Conservation (phyloP, 2,888 invertebrate genomes). For the Erebia ligea region DNA sequence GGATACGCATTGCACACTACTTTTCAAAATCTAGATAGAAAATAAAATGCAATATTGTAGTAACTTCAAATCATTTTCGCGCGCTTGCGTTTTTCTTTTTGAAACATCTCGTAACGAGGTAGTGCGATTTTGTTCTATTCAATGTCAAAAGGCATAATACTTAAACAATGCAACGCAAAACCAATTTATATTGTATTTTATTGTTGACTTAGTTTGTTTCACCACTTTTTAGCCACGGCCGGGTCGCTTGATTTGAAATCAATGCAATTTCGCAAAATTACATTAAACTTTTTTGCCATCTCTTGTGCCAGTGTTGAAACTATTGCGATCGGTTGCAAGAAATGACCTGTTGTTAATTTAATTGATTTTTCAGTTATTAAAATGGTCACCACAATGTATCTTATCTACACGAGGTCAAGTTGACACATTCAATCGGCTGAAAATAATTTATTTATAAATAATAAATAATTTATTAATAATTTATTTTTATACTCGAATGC, state of each 20-base stretch:
- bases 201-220: slow-evolving; percentile 22
- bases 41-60: too few species aligned
- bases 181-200: slow-evolving; percentile 24
- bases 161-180: slow-evolving; percentile 18
- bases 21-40: too few species aligned
- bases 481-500: not conserved
- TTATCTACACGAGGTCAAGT: not conserved
- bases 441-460: not conserved
- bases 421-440: not conserved
- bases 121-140: too few species aligned
- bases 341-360: slow-evolving; percentile 22
- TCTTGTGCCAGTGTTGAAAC: slow-evolving; percentile 26
- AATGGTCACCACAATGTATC: slow-evolving; percentile 1
- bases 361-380: slow-evolving; percentile 22
- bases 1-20: too few species aligned
- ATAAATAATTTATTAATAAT: too few species aligned
- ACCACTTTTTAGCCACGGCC: slow-evolving; percentile 26
- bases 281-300: slow-evolving; percentile 32
- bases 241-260: slow-evolving; percentile 18
- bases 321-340: slow-evolving; percentile 26
- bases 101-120: not conserved
- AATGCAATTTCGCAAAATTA: slow-evolving; percentile 33
- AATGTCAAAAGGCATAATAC: not conserved
- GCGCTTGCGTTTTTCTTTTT: not conserved
- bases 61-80: not conserved